Evolutionary conservation across 1,140 invertebrate genomes (phyloP), one percentile per base, ranked within the genome.

Genomic region (Drosophila mojavensis): DNA sequence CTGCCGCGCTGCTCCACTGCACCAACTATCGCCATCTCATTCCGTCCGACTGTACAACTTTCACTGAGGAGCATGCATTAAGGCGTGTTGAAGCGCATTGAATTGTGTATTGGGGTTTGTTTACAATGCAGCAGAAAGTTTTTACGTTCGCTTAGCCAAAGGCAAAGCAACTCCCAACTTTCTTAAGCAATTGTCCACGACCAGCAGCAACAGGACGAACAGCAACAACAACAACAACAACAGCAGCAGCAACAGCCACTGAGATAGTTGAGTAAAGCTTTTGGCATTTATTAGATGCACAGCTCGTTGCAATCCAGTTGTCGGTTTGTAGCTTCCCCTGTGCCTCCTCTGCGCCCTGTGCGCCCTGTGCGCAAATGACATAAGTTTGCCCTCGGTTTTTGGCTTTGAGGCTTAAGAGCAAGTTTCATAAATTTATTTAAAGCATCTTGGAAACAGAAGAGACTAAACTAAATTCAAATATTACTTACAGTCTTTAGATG

Each of bases 71-170:
- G 84, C 83, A 88, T 88, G 83, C 84, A 88, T 88, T 88, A 88
- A 75, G 78, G 83, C 83, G 83, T 88, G 83, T 88, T 88, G 83
- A 88, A 88, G 83, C 83, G 83, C 83, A 88, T 88, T 88, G 83
- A 89, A 88, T 86, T 86, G 83, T 86, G 83, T 86, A 89, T 86
- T 88, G 83, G 84, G 83, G 88, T 89, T 89, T 88, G 83, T 88
- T 88, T 88, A 88, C 83, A 88, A 88, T 89, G 83, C 84, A 88
- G 83, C 66, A 88, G 73, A 78, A 88, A 89, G 79, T 88, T 88
- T 86, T 88, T 80, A 88, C 83, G 84, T 88, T 88, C 84, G 84
- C 80, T 88, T 88, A 83, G 84, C 84, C 80, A 78, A 66, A 68
- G 76, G 83, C 83, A 86, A 83, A 89, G 76, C 69, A 63, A 89